phyloP scores from a whole-genome alignment of 1,140 invertebrate species.

The Trichonephila clavipes region DNA sequence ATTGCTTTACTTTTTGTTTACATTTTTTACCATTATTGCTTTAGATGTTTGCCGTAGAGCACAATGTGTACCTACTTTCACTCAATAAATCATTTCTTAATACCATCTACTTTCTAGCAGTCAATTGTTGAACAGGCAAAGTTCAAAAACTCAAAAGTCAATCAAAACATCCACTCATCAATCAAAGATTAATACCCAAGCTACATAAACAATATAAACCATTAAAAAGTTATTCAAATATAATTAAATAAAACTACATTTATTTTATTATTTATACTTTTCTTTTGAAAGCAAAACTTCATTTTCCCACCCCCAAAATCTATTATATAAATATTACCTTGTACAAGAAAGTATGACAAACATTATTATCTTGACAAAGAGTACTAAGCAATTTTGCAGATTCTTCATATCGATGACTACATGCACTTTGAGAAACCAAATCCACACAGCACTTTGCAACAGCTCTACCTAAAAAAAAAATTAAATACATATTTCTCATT shows the following conservation, averaged over 20 bases:
- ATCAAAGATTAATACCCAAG: too few relatives aligned
- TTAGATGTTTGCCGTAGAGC: too few relatives aligned
- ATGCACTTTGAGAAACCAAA: conserved; percentile 3
- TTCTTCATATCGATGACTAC: conserved; percentile 34
- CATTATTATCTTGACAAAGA: conserved; percentile 30
- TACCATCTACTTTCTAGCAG: too few relatives aligned
- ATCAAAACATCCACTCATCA: too few relatives aligned
- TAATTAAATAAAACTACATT: background rate
- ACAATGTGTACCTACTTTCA: too few relatives aligned
- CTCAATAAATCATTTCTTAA: too few relatives aligned
- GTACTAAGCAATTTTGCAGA: conserved; percentile 27
- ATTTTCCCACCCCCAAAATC: background rate
- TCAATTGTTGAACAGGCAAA: too few relatives aligned
- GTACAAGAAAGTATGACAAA: background rate
- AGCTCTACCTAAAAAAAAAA: background rate
- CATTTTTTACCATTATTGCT: too few relatives aligned
- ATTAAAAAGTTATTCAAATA: background rate
- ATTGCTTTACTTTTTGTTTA: too few relatives aligned
- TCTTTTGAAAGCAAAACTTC: background rate
- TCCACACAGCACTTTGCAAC: conserved; percentile 19
- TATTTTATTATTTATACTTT: background rate
- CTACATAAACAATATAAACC: too few relatives aligned
- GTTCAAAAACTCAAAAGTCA: too few relatives aligned
- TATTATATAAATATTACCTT: conserved; percentile 15
- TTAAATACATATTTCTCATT: background rate